Evolutionary conservation across 2,888 invertebrate genomes (phyloP).

Genomic region (Plusia festucae): DNA sequence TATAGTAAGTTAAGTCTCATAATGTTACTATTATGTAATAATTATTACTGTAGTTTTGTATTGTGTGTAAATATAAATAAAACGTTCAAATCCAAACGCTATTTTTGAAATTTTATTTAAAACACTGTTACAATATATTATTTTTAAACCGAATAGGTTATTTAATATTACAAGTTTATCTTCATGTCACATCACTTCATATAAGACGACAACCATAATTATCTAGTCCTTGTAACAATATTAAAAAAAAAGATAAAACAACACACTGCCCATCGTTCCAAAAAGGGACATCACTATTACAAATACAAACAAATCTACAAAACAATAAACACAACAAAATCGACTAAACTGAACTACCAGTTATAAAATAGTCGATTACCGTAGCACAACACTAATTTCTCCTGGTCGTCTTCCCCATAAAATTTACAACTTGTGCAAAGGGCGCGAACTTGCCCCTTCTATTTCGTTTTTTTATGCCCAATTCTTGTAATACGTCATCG

Average conservation of each 20-base stretch:
- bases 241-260: slow-evolving; percentile 16
- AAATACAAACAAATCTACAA: slow-evolving; percentile 34
- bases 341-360: slow-evolving; percentile 54
- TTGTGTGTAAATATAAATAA: slow-evolving; percentile 35
- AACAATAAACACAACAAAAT: slow-evolving; percentile 41
- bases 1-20: neutral
- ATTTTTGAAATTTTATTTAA: slow-evolving; percentile 39
- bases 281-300: slow-evolving; percentile 40
- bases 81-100: slow-evolving; percentile 28
- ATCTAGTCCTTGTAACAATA: slow-evolving; percentile 29
- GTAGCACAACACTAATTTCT: slow-evolving; percentile 71
- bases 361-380: slow-evolving; percentile 52
- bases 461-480: slow-evolving; percentile 73
- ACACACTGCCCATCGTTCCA: slow-evolving; percentile 12
- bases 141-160: slow-evolving; percentile 33
- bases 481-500: slow-evolving; percentile 73
- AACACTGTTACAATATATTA: slow-evolving; percentile 47
- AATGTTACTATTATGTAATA: slow-evolving; percentile 17
- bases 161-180: slow-evolving; percentile 49
- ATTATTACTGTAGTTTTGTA: slow-evolving; percentile 44
- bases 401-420: slow-evolving; percentile 80
- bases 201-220: slow-evolving; percentile 32
- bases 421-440: slow-evolving; percentile 82
- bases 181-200: slow-evolving; percentile 33
- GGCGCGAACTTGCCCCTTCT: slow-evolving; percentile 79